Base-by-base conservation (phyloP, 92 coral and sea anemone genomes). In the Hydrozoanthus gracilis region DNA sequence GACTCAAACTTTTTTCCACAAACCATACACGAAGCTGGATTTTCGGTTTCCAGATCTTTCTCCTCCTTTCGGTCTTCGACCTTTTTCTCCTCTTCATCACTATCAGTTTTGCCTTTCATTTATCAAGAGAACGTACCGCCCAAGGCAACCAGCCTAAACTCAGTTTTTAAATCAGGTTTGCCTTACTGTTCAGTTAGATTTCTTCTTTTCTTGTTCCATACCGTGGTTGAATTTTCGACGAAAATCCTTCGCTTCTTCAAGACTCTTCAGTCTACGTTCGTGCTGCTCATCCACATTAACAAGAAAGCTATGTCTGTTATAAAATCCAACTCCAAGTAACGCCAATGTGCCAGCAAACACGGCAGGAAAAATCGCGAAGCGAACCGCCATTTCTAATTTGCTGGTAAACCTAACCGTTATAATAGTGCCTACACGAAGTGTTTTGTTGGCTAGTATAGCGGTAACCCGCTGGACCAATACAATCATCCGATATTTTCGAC, bases 231-330 rank as follows among this genome's bases (percentile, higher is more conserved):
- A 88, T 60, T 91, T 93, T 44, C 90, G 97, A 77, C 91, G 95
- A 18, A 95, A 93, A 86, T 97, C 93, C 58, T 91, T 77, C 17
- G 97, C 89, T 89, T 97, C 91, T 75, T 91, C 93, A 71, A 79
- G 73, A 68, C 94, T 94, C 17, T 91, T 80, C 50, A 90, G 90
- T 88, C 88, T 92, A 47, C 96, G 88, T 20, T 95, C 84, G 60
- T 85, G 89, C 76, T 88, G 94, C 20, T 97, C 93, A 44, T 92
- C 91, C 3, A 90, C 78, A 76, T 93, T 88, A 47, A 94, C 90
- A 16, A 97, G 84, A 83, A 97, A 91, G 68, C 79, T 93, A 69
- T 93, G 92, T 73, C 99, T 92, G 94, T 97, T 92, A 85, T 92
- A 89, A 77, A 95, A 97, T 79, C 93, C 98, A 74, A 97, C 61